Evolutionary conservation across 37 sponge, comb jelly and placozoan species (phyloP).

Genomic region (Spongilla lacustris): DNA sequence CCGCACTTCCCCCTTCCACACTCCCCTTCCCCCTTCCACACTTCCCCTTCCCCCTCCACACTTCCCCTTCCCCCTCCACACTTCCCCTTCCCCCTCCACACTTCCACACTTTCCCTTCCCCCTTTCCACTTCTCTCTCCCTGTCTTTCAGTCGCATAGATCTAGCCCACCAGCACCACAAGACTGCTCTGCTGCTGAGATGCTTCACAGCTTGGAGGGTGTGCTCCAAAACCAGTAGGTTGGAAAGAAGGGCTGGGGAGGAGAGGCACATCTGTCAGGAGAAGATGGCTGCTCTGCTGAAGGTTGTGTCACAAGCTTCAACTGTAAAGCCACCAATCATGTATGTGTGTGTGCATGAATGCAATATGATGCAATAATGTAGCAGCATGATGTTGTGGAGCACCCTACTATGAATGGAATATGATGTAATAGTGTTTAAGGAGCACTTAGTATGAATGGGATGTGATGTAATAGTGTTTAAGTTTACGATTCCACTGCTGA

Average conservation of each 20-base stretch:
- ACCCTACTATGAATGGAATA: no score
- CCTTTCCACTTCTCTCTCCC: no score
- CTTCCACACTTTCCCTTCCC: no score
- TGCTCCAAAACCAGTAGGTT: not conserved
- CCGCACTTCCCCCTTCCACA: no score
- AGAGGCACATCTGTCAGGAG: not conserved
- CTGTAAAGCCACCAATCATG: not conserved
- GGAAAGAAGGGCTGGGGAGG: not conserved
- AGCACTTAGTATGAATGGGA: no score
- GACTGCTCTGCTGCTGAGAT: not conserved
- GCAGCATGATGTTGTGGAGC: not conserved
- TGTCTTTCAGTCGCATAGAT: not conserved
- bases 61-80: no score
- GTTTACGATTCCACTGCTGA: no score
- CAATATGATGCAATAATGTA: not conserved
- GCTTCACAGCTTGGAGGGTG: conserved; percentile 10
- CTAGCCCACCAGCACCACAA: conserved; percentile 9
- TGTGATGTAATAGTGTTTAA: no score
- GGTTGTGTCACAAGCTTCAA: not conserved
- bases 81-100: no score
- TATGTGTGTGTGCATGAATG: not conserved
- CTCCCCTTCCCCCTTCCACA: no score
- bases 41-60: no score
- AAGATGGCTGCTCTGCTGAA: conserved; percentile 39
- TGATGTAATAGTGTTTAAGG: no score